phyloP scores from a whole-genome alignment of 2,888 invertebrate genomes.

The Scotopteryx bipunctaria region DNA sequence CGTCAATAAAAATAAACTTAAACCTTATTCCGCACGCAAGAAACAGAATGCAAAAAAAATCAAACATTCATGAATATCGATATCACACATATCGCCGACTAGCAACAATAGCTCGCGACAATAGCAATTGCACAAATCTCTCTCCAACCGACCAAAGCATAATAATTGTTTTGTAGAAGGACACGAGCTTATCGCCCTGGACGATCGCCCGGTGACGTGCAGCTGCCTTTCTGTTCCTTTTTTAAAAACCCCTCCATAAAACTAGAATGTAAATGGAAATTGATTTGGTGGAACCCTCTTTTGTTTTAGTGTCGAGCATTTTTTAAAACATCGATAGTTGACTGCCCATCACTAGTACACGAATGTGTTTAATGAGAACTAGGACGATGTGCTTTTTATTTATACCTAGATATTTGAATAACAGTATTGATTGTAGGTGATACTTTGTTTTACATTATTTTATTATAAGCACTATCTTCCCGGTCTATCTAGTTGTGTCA shows the following conservation, averaged over 20 bases:
- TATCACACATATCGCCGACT: slow-evolving; percentile 49
- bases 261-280: slow-evolving; percentile 48
- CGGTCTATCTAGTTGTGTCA: too few species aligned
- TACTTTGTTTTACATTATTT: too few species aligned
- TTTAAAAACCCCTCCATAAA: slow-evolving; percentile 55
- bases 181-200: slow-evolving; percentile 66
- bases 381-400: background rate
- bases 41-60: slow-evolving; percentile 36
- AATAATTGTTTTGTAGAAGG: slow-evolving; percentile 79
- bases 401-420: background rate
- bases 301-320: slow-evolving; percentile 23
- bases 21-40: too few species aligned
- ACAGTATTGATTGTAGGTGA: too few species aligned
- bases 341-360: slow-evolving; percentile 14
- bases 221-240: slow-evolving; percentile 69
- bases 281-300: slow-evolving; percentile 37
- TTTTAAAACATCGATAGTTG: background rate
- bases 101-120: slow-evolving; percentile 58
- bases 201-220: slow-evolving; percentile 65
- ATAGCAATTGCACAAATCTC: slow-evolving; percentile 69
- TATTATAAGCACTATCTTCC: too few species aligned
- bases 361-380: background rate
- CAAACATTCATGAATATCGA: slow-evolving; percentile 47
- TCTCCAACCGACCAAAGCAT: slow-evolving; percentile 56
- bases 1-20: too few species aligned